phyloP scores from a whole-genome alignment of 2,888 invertebrate species.

The Lymantria monacha region DNA sequence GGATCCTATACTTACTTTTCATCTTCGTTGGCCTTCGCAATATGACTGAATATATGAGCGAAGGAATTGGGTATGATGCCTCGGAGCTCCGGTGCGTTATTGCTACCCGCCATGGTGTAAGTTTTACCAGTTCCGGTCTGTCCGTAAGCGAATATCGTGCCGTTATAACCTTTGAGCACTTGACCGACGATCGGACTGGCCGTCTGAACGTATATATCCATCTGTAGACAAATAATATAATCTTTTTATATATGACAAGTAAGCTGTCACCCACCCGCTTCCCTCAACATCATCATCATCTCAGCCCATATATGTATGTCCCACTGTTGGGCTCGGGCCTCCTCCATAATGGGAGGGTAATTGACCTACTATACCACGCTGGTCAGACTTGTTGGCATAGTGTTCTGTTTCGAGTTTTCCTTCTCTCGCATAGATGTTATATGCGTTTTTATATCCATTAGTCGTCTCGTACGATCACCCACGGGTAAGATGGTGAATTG shows the following conservation, averaged over 20 bases:
- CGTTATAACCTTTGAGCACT: slow-evolving; percentile 98
- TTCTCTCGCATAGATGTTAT: no score
- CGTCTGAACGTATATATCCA: slow-evolving; percentile 97
- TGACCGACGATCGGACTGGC: slow-evolving; percentile 98
- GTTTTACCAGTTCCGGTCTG: slow-evolving; percentile 99
- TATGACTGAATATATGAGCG: slow-evolving; percentile 99
- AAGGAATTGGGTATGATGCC: slow-evolving; percentile 99
- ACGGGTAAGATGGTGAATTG: no score
- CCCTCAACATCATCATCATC: no score
- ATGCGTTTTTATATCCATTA: no score
- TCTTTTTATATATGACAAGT: neutral
- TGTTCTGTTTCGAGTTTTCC: no score
- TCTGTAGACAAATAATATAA: slow-evolving; percentile 61
- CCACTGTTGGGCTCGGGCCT: no score
- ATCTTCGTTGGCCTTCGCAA: slow-evolving; percentile 95
- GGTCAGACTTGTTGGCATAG: no score
- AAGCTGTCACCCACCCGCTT: no score
- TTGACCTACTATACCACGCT: no score
- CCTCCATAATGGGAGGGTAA: no score
- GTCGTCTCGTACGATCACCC: no score
- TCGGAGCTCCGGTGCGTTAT: slow-evolving; percentile 92
- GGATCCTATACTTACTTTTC: slow-evolving; percentile 85
- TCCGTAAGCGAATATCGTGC: slow-evolving; percentile 94
- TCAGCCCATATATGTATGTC: no score
- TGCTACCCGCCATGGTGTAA: slow-evolving; percentile 98